A percentile compares a stretch with the other conserved stretches of the same genome.
phyloP scores from a whole-genome alignment of 2,797 vertebrate species.

The Chelon auratus region DNA sequence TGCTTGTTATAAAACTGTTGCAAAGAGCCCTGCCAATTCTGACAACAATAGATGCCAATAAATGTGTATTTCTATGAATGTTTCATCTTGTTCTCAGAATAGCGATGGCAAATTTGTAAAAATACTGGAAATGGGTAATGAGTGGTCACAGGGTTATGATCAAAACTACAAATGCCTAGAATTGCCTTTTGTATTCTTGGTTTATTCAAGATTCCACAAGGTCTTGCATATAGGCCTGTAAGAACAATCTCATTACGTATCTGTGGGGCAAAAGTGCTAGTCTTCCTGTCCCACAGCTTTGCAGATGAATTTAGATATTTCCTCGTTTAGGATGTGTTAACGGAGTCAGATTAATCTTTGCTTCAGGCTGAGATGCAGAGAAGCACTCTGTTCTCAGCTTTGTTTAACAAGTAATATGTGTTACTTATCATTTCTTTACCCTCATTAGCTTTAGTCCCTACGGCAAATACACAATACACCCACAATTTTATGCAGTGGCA shows the following conservation, averaged over 20 bases:
- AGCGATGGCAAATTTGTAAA: not conserved
- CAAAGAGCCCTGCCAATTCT: slow-evolving; percentile 1
- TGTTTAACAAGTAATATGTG: slow-evolving; percentile 77
- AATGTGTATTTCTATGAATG: slow-evolving; percentile 15
- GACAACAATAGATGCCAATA: slow-evolving; percentile 11
- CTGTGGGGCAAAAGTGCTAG: slow-evolving; percentile 51
- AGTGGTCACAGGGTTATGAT: slow-evolving; percentile 23
- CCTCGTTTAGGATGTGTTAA: slow-evolving; percentile 70
- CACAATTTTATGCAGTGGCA: slow-evolving; percentile 4
- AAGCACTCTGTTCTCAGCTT: slow-evolving; percentile 68
- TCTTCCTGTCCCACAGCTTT: slow-evolving; percentile 55
- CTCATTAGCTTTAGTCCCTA: slow-evolving; percentile 68
- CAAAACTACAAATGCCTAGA: slow-evolving; percentile 7
- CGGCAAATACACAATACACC: slow-evolving; percentile 27
- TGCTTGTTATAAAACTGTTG: not conserved
- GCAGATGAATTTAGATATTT: slow-evolving; percentile 57
- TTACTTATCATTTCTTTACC: slow-evolving; percentile 75
- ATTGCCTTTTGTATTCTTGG: slow-evolving; percentile 8
- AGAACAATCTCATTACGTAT: slow-evolving; percentile 56
- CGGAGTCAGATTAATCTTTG: slow-evolving; percentile 67
- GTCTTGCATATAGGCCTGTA: slow-evolving; percentile 39
- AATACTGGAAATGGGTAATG: slow-evolving; percentile 6
- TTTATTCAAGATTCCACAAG: slow-evolving; percentile 39
- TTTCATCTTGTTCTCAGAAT: not conserved
- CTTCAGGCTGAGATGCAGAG: slow-evolving; percentile 67